A percentile compares a stretch with the other conserved stretches of the same genome.
These are phyloP conservation scores for Naja naja DNA, from an alignment of 2,113 vertebrate genomes.

Conservation along the genomic window DNA sequence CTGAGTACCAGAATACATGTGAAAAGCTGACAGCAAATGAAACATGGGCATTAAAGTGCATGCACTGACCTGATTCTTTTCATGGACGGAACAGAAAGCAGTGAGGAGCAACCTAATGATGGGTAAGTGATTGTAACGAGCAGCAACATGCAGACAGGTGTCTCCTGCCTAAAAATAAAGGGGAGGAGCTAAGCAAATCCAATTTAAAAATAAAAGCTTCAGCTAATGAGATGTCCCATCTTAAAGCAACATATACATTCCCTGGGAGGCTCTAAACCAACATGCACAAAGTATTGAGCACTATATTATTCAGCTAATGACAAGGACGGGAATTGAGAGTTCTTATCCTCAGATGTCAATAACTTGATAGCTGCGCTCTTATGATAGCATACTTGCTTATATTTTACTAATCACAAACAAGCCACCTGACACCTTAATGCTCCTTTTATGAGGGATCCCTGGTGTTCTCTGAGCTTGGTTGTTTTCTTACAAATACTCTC, in stretches of 20 bases:
- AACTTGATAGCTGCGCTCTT: background rate
- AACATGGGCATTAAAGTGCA: constrained; percentile 45
- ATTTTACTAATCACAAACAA: background rate
- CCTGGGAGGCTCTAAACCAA: background rate
- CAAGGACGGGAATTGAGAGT: background rate
- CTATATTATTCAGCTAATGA: background rate
- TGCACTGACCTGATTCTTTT: constrained; percentile 92
- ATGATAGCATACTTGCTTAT: background rate
- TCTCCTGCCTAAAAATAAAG: constrained; percentile 84
- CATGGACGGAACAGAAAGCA: constrained; percentile 92
- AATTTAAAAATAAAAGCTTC: constrained; percentile 62
- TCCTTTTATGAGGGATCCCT: background rate
- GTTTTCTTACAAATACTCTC: too few relatives aligned
- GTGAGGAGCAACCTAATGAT: constrained; percentile 89
- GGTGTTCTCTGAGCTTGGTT: too few relatives aligned
- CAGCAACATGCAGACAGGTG: constrained; percentile 90
- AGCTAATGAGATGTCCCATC: constrained; percentile 11
- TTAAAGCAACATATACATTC: background rate
- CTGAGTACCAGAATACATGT: background rate
- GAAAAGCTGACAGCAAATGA: background rate
- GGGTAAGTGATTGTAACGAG: constrained; percentile 92
- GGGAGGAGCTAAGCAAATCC: constrained; percentile 9
- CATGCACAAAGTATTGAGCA: background rate
- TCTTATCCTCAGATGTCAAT: background rate
- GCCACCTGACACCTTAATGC: background rate